A percentile compares a stretch with the other conserved stretches of the same genome.
These are phyloP conservation scores for Gymnothorax reevesii DNA, from an alignment of 2,797 vertebrate genomes.

Conservation along the genomic window DNA sequence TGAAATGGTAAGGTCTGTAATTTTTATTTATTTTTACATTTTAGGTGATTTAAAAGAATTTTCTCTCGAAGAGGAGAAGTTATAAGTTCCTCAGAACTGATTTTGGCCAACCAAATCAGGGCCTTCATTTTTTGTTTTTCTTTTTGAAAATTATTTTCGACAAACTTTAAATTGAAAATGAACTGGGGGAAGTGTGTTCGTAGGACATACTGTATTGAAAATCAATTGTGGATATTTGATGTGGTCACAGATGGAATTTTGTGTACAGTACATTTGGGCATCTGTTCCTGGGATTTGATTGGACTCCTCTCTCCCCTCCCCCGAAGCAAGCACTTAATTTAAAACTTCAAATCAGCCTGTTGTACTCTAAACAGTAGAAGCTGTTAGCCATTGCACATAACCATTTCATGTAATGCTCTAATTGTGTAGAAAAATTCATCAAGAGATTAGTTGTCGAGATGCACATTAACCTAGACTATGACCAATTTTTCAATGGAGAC, in stretches of 20 bases:
- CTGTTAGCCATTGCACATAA: background rate
- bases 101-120: slow-evolving; percentile 58
- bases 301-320: slow-evolving; percentile 32
- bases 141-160: slow-evolving; percentile 27
- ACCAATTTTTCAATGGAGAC: too few species aligned
- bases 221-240: slow-evolving; percentile 45
- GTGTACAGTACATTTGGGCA: slow-evolving; percentile 38
- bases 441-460: too few species aligned
- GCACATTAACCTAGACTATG: too few species aligned
- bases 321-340: slow-evolving; percentile 13
- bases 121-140: slow-evolving; percentile 19
- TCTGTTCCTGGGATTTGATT: background rate
- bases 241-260: slow-evolving; percentile 47
- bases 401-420: background rate
- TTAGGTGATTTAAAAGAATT: slow-evolving; percentile 24
- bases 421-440: too few species aligned
- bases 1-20: slow-evolving; percentile 8
- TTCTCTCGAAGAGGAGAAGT: slow-evolving; percentile 28
- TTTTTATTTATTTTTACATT: slow-evolving; percentile 29
- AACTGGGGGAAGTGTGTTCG: slow-evolving; percentile 28
- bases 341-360: background rate
- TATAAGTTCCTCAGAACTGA: slow-evolving; percentile 51
- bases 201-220: slow-evolving; percentile 47
- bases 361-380: too few species aligned
- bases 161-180: background rate